Conservation (phyloP, 2,888 invertebrate species). For the Branchellion lobata region DNA sequence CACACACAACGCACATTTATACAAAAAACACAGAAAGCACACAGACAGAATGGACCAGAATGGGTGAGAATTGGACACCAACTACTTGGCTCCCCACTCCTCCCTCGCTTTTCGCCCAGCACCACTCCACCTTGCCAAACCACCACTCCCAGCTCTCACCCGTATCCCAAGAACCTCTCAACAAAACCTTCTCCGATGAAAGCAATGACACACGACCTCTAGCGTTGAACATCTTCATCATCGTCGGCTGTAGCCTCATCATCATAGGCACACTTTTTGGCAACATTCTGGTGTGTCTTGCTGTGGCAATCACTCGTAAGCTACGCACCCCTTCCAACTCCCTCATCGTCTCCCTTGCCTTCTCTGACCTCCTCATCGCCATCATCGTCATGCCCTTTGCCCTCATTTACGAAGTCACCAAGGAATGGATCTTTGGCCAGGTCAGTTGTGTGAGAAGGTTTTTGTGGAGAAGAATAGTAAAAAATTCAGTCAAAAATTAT, state of each 20-base stretch:
- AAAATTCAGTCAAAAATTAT: too few species aligned
- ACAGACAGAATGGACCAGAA: too few species aligned
- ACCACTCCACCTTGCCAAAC: background rate
- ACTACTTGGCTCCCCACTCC: too few species aligned
- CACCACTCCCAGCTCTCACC: too few species aligned
- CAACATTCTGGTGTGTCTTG: slow-evolving; percentile 64
- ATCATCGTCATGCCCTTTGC: slow-evolving; percentile 66
- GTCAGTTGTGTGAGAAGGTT: too few species aligned
- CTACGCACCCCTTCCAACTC: slow-evolving; percentile 63
- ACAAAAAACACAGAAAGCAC: background rate
- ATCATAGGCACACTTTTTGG: slow-evolving; percentile 64
- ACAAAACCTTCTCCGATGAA: background rate
- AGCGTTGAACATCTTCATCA: slow-evolving; percentile 39
- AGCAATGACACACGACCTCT: background rate
- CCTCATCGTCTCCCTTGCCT: slow-evolving; percentile 59
- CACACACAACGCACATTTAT: background rate
- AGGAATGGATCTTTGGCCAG: slow-evolving; percentile 59
- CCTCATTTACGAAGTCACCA: slow-evolving; percentile 60
- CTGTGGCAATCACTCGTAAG: slow-evolving; percentile 64
- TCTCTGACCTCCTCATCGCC: slow-evolving; percentile 65
- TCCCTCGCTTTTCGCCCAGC: too few species aligned
- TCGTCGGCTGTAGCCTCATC: slow-evolving; percentile 57
- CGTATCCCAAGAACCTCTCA: too few species aligned
- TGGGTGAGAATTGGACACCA: too few species aligned
- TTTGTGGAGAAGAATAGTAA: too few species aligned